Conservation (phyloP, 2,113 vertebrate genomes). For the Atractosteus spatula region DNA sequence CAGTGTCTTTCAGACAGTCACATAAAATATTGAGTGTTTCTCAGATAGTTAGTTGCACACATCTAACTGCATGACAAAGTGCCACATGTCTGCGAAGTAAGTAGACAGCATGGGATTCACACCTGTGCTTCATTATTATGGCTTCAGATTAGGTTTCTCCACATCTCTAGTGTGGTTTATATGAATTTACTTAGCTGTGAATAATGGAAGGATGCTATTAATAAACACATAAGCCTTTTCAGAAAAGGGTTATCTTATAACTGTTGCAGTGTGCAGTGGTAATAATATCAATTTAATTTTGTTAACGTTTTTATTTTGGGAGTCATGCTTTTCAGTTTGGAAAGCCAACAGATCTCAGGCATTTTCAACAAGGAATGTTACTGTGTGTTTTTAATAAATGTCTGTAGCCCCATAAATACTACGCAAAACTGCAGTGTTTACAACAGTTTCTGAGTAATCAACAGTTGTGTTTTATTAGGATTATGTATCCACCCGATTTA, state of each 20-base stretch:
- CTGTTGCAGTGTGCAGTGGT: too few relatives aligned
- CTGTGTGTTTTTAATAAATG: too few relatives aligned
- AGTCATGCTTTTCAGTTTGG: too few relatives aligned
- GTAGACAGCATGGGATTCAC: conserved; percentile 41
- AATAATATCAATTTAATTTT: too few relatives aligned
- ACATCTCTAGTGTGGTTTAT: conserved; percentile 18
- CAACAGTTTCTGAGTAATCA: too few relatives aligned
- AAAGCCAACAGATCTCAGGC: too few relatives aligned
- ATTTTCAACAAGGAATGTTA: too few relatives aligned
- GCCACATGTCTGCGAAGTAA: conserved; percentile 38
- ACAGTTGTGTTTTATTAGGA: too few relatives aligned
- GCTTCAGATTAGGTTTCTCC: conserved; percentile 39
- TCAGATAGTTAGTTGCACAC: background rate
- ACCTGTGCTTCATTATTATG: conserved; percentile 44
- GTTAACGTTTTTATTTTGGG: too few relatives aligned
- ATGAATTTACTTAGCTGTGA: background rate
- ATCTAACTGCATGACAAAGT: conserved; percentile 36
- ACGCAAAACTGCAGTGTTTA: too few relatives aligned
- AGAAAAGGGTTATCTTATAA: background rate
- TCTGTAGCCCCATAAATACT: too few relatives aligned
- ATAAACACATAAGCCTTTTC: background rate
- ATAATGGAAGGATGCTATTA: background rate
- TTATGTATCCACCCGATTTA: too few relatives aligned
- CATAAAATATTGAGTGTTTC: background rate
- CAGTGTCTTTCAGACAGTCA: background rate